Evolutionary conservation across 2,113 vertebrate species (phyloP).

Genomic region (Murina feae): DNA sequence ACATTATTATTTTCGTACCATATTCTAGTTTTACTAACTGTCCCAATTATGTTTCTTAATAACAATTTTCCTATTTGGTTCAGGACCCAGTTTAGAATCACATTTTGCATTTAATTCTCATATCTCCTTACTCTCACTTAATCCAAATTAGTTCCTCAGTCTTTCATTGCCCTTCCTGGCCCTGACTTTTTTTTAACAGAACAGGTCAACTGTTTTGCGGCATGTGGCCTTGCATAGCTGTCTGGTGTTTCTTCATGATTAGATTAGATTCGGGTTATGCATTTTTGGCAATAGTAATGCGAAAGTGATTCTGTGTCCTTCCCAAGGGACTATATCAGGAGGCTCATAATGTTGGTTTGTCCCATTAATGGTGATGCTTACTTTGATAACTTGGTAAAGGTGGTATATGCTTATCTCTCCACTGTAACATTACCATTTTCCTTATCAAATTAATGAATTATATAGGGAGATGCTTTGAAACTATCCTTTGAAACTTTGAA

Average conservation of each 20-base stretch:
- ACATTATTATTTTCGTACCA: neutral
- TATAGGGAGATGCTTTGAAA: neutral
- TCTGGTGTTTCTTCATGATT: neutral
- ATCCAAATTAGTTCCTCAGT: neutral
- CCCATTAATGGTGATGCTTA: neutral
- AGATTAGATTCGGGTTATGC: neutral
- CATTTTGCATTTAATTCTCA: neutral
- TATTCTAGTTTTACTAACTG: neutral
- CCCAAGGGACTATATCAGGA: neutral
- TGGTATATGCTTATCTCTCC: neutral
- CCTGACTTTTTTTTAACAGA: neutral
- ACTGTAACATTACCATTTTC: neutral
- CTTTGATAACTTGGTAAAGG: conserved; percentile 14
- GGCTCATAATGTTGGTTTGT: neutral
- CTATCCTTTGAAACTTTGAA: conserved; percentile 18
- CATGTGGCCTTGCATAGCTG: neutral
- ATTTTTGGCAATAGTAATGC: conserved; percentile 1
- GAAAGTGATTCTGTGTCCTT: neutral
- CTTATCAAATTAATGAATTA: conserved; percentile 38
- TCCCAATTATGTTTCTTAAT: neutral
- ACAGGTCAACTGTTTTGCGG: neutral
- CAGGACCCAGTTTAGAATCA: neutral
- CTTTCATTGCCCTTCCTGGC: neutral
- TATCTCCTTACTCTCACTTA: neutral
- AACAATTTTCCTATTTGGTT: neutral